Conservation (phyloP, 2,888 invertebrate genomes). For the Pyrrhosoma nymphula region DNA sequence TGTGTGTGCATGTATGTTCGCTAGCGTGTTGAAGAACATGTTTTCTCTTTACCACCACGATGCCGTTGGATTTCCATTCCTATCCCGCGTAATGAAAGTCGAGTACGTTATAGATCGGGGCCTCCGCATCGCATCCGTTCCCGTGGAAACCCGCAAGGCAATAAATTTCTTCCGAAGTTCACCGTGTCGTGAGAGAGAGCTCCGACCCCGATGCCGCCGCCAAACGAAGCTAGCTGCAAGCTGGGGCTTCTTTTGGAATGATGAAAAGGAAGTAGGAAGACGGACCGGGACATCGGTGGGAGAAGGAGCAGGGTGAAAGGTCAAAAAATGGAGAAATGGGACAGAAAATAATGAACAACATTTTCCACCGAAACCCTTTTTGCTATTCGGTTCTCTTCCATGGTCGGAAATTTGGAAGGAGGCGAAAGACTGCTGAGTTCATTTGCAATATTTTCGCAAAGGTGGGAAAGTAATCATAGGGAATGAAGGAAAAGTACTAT, state of each 20-base stretch:
- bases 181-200: background rate
- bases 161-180: background rate
- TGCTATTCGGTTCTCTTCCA: too few relatives aligned
- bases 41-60: background rate
- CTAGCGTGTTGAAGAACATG: too few relatives aligned
- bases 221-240: background rate
- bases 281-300: background rate
- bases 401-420: too few relatives aligned
- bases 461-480: too few relatives aligned
- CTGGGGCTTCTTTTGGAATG: background rate
- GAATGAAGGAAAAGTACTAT: too few relatives aligned
- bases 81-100: conserved; percentile 12
- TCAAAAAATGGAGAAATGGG: background rate
- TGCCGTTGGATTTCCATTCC: background rate
- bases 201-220: background rate
- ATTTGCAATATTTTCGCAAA: too few relatives aligned
- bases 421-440: too few relatives aligned
- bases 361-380: too few relatives aligned
- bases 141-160: background rate
- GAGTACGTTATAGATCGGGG: background rate
- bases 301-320: background rate
- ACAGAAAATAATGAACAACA: background rate
- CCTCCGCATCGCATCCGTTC: background rate
- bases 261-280: background rate
- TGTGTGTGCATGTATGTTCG: background rate